Percentiles rank a stretch among this genome's conserved stretches.
Conservation (phyloP, 1,140 invertebrate genomes). For the Neodiprion virginianus region DNA sequence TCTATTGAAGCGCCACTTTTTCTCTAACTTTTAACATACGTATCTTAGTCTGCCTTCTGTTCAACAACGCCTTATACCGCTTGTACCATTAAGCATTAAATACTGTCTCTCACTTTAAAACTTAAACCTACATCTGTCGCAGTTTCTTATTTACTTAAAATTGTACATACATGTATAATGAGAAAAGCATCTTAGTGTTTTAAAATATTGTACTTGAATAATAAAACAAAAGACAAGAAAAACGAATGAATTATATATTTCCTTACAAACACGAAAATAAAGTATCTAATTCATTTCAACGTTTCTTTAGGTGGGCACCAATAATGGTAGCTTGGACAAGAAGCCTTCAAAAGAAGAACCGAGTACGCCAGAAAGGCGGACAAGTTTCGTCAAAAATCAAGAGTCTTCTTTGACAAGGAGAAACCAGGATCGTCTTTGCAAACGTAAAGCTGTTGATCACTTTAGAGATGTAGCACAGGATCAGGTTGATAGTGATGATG, state of each 20-base stretch:
- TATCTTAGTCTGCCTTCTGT: too few species aligned
- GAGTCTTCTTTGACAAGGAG: slow-evolving; percentile 10
- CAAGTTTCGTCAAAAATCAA: slow-evolving; percentile 27
- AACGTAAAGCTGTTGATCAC: slow-evolving; percentile 39
- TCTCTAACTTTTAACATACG: too few species aligned
- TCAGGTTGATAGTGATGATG: background rate
- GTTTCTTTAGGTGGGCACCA: slow-evolving; percentile 40
- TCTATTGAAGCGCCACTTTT: too few species aligned
- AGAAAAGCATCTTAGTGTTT: background rate
- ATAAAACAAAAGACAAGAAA: slow-evolving; percentile 8
- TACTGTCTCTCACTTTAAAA: too few species aligned
- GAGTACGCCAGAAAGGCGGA: slow-evolving; percentile 4
- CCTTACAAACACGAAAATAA: slow-evolving; percentile 46
- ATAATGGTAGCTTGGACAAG: slow-evolving; percentile 34
- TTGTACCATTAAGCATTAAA: too few species aligned
- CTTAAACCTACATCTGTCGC: too few species aligned
- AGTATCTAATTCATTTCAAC: slow-evolving; percentile 39
- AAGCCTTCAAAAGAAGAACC: slow-evolving; percentile 23
- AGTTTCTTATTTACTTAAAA: background rate
- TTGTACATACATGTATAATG: background rate
- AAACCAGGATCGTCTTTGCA: slow-evolving; percentile 32
- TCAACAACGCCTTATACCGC: too few species aligned
- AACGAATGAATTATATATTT: slow-evolving; percentile 29
- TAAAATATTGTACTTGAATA: slow-evolving; percentile 37
- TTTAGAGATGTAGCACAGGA: background rate